These are phyloP conservation scores for Labrus mixtus DNA, from an alignment of 2,113 vertebrate species.

Conservation along the genomic window DNA sequence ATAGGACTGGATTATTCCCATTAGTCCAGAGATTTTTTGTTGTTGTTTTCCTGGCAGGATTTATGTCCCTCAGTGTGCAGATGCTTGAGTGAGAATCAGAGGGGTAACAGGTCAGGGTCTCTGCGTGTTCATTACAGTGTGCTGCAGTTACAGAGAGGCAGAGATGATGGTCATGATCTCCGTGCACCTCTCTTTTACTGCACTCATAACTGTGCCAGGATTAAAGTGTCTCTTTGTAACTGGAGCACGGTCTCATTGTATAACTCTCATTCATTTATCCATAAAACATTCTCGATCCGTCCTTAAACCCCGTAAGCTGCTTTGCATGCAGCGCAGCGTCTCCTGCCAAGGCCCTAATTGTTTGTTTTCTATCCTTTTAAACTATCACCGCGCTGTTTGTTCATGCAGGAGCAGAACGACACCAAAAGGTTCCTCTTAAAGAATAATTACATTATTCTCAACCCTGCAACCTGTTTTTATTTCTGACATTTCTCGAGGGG, in stretches of 20 bases:
- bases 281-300: slow-evolving; percentile 27
- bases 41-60: too few relatives aligned
- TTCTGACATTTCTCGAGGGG: neutral
- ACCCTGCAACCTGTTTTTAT: neutral
- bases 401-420: neutral
- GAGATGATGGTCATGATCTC: neutral
- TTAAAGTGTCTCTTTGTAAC: slow-evolving; percentile 38
- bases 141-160: too few relatives aligned
- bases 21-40: neutral
- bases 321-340: slow-evolving; percentile 34
- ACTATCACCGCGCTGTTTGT: neutral
- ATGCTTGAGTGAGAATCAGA: neutral
- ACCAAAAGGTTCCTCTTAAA: neutral
- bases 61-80: neutral
- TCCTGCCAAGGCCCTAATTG: slow-evolving; percentile 19
- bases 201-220: neutral
- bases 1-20: neutral
- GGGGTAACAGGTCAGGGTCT: neutral
- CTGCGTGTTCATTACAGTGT: neutral
- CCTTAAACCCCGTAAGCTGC: slow-evolving; percentile 53
- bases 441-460: neutral
- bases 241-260: slow-evolving; percentile 33
- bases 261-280: slow-evolving; percentile 38
- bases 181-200: slow-evolving; percentile 2
- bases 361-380: slow-evolving; percentile 30